Evolutionary conservation across 2,888 invertebrate species (phyloP), one percentile per base, ranked within the genome.

Genomic region (Plebejus anna): DNA sequence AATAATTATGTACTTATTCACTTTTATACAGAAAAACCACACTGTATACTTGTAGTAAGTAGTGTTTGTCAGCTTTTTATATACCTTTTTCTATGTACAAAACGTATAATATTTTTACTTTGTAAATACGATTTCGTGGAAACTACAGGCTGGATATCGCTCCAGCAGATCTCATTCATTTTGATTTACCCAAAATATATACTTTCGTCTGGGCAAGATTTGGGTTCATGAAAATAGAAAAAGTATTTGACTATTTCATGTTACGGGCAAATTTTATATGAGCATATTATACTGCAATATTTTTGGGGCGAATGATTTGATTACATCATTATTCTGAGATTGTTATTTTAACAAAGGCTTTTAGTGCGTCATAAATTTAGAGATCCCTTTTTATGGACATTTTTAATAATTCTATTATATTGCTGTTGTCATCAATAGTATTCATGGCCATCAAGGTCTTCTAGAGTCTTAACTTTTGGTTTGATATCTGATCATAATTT

Each of bases 291-390:
- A 66, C 32, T 13, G 66, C 13, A 47, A 47, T 36, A 13, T 47
- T 72, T 72, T 47, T 72, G 42, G 42, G 42, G 3, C 22, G 47
- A 72, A 9, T 47, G 47, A 47, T 72, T 72, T 72, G 42, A 72
- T 72, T 72, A 72, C 42, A 22, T 47, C 72, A 72, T 72, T 47
- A 72, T 72, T 22, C 72, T 72, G 22, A 42, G 22, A 72, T 72
- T 47, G 47, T 72, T 72, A 32, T 32, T 47, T 47, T 47, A 42
- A 72, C 72, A 72, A 72, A 72, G 42, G 47, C 22, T 72, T 72
- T 66, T 32, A 66, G 47, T 72, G 28, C 42, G 47, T 22, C 72
- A 72, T 72, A 72, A 72, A 72, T 72, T 72, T 22, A 28, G 13
- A 47, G 13, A 28, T 47, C 47, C 28, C 4, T 13, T 47, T 51